A percentile compares a stretch with the other conserved stretches of the same genome.
These are phyloP conservation scores for Trachelipus rathkii DNA, from an alignment of 1,140 invertebrate species.

Conservation along the genomic window DNA sequence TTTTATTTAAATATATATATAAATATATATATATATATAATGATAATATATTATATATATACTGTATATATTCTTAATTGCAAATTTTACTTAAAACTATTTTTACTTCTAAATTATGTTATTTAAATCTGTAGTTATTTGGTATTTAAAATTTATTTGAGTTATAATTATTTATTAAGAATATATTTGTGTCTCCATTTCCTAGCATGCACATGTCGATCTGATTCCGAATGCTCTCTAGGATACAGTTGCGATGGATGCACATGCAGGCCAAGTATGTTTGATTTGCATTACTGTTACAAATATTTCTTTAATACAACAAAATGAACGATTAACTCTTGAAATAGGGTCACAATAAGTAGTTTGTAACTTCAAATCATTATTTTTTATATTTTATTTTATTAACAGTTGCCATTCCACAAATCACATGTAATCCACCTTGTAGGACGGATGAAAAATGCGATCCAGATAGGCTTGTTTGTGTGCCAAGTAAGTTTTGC, in stretches of 20 bases:
- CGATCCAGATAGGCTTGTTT: not conserved
- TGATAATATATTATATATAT: no score
- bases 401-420: not conserved
- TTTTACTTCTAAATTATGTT: slow-evolving; percentile 35
- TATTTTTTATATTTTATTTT: no score
- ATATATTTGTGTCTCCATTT: slow-evolving; percentile 22
- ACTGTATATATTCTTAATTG: no score
- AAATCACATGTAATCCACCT: not conserved
- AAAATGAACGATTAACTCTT: no score
- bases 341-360: no score
- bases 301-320: no score
- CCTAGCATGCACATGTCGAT: slow-evolving; percentile 65
- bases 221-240: slow-evolving; percentile 59
- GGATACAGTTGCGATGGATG: slow-evolving; percentile 63
- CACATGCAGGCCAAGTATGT: slow-evolving; percentile 54
- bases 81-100: not conserved
- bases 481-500: slow-evolving; percentile 4
- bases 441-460: slow-evolving; percentile 19
- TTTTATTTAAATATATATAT: no score
- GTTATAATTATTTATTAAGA: no score
- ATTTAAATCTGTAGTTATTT: no score
- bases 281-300: not conserved
- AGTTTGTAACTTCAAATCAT: no score
- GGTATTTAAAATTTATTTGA: no score
- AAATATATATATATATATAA: no score